A percentile compares a stretch with the other conserved stretches of the same genome.
These are phyloP conservation scores for Coptodon rendalli DNA, from an alignment of 2,113 vertebrate genomes.

Conservation along the genomic window DNA sequence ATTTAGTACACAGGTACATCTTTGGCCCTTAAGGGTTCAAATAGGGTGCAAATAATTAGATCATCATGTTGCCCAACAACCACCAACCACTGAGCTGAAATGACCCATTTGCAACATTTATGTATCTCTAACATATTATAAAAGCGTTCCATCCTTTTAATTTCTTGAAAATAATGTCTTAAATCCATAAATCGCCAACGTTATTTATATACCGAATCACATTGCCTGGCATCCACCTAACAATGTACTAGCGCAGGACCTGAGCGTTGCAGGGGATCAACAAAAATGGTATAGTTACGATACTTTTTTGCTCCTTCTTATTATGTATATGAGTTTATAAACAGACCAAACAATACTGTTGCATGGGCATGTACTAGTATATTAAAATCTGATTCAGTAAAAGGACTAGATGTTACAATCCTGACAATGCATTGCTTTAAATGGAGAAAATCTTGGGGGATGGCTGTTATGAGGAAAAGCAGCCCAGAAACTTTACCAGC, in stretches of 20 bases:
- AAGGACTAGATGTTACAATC: not conserved
- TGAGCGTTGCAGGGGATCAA: not conserved
- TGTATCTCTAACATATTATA: not conserved
- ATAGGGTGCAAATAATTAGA: not conserved
- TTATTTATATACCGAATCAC: not conserved
- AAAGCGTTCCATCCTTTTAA: accelerated
- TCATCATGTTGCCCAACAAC: not conserved
- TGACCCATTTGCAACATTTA: not conserved
- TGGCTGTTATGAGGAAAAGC: not conserved
- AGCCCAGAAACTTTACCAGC: not conserved
- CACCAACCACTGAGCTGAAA: not conserved
- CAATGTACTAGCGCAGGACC: not conserved
- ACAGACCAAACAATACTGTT: not conserved
- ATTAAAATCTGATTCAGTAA: not conserved
- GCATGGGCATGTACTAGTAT: not conserved
- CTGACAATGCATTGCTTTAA: not conserved
- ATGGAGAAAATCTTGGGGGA: not conserved
- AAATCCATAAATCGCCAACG: not conserved
- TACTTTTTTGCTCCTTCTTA: not conserved
- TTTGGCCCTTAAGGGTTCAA: not conserved
- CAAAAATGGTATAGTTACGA: not conserved
- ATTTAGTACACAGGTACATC: not conserved
- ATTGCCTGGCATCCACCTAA: not conserved
- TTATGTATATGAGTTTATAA: not conserved
- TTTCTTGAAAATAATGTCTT: not conserved